Base-by-base conservation (phyloP, 2,797 vertebrate species). In the Tinamus major region DNA sequence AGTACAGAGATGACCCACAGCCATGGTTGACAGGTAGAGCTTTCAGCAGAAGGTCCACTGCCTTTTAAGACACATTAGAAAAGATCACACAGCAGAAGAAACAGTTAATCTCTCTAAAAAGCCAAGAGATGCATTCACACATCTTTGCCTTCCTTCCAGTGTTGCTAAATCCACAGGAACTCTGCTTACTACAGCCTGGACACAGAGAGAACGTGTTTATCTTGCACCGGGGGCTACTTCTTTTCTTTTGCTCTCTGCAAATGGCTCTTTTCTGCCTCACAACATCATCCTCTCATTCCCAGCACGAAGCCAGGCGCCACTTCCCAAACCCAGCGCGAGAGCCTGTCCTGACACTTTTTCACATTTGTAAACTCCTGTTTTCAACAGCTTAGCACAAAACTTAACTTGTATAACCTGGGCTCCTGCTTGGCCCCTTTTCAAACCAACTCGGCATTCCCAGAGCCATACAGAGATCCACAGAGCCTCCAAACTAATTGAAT, bases 351-450 rank as follows among this genome's bases (percentile, higher is more conserved):
- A 53, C 35, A 9, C 61, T 21, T 56, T 27, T 39, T 13, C 6
- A 31, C 18, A 26, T 71, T 61, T 35, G 46, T 31, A 24, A 87
- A 56, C 27, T 58, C 7, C 35, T 44, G 33, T 27, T 77, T 39
- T 2, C 23, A 78, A 19, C 18, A 23, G 31, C 10, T 46, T 88
- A 7, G 77, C 70, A 79, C 67, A 86, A 35, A 79, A 71, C 80
- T 10, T 7, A 10, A 9, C 24, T 82, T 78, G 84, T 81, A 13
- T 1, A 78, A 56, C 49, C 87, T 91, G 35, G 44, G 81, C 70
- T 58, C 5, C 10, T 7, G 68, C 89, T 65, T 96, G 97, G 97
- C 97, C 92, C 81, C 74, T 74, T 85, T 84, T 97, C 97, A 96
- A 77, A 88, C 90, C 86, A 48, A 44, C 71, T 94, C 87, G 17